phyloP scores from a whole-genome alignment of 2,888 invertebrate genomes.

The Heliconius hortense region DNA sequence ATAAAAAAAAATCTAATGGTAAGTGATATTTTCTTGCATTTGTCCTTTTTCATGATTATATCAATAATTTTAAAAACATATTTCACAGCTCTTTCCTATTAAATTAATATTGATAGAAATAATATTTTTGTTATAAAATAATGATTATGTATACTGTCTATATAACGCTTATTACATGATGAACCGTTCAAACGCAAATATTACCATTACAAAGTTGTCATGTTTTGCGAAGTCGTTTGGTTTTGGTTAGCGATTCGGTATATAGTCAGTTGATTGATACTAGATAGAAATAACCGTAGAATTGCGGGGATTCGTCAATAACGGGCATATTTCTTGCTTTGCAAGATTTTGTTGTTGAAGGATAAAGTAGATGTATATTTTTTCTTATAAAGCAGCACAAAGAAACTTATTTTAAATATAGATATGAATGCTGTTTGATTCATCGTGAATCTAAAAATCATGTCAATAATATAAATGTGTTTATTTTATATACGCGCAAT shows the following conservation, averaged over 20 bases:
- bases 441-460: too few species aligned
- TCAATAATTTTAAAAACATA: background rate
- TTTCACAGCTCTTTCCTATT: background rate
- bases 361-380: background rate
- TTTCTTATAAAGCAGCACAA: too few species aligned
- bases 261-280: conserved; percentile 20
- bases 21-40: background rate
- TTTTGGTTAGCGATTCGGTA: conserved; percentile 22
- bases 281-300: conserved; percentile 12
- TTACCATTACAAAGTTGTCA: conserved; percentile 19
- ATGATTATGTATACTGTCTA: background rate
- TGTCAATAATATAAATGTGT: too few species aligned
- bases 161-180: conserved; percentile 2
- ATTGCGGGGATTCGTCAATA: conserved; percentile 7
- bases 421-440: too few species aligned
- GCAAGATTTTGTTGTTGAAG: conserved; percentile 6
- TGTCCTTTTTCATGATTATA: too few species aligned
- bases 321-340: conserved; percentile 15
- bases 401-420: too few species aligned
- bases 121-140: background rate
- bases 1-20: background rate
- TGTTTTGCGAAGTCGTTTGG: conserved; percentile 20
- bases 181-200: conserved; percentile 11
- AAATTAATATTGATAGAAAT: background rate
- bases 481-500: too few species aligned